Percentiles rank a stretch among this genome's conserved stretches.
phyloP scores from a whole-genome alignment of 2,797 vertebrate species.

The Cyprinella venusta region DNA sequence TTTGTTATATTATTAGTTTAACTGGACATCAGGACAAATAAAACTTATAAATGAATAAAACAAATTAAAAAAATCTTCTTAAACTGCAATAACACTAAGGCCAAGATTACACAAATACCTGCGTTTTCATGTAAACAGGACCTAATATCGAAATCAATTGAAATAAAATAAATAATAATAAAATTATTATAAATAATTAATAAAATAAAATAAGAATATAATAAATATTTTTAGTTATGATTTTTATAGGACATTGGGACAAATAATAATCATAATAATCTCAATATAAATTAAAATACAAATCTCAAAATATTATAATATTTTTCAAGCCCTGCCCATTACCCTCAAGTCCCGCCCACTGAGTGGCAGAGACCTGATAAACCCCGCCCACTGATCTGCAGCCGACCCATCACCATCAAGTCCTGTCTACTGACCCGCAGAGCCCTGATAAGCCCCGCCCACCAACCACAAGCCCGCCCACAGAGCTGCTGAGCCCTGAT shows the following conservation, averaged over 20 bases:
- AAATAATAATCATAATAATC: neutral
- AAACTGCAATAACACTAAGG: neutral
- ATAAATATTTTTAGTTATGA: neutral
- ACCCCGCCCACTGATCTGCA: too few relatives aligned
- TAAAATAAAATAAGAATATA: neutral
- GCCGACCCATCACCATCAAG: too few relatives aligned
- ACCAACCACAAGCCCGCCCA: too few relatives aligned
- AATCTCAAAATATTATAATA: neutral
- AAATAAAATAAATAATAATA: neutral
- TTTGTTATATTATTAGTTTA: neutral
- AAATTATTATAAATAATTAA: neutral
- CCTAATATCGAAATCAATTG: neutral
- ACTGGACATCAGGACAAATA: neutral
- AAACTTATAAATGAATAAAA: neutral
- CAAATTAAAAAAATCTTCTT: too few relatives aligned
- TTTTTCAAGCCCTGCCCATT: too few relatives aligned
- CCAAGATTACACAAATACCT: too few relatives aligned
- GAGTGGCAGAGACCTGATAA: too few relatives aligned
- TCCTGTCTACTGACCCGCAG: too few relatives aligned
- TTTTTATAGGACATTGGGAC: neutral
- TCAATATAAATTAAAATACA: neutral
- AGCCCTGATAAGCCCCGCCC: too few relatives aligned
- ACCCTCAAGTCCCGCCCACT: too few relatives aligned
- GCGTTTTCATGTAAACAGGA: too few relatives aligned
- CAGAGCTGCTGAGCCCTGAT: too few relatives aligned